Evolutionary conservation across 2,888 invertebrate species (phyloP), one percentile per base, ranked within the genome.

Genomic region (Scaptomyza flava): DNA sequence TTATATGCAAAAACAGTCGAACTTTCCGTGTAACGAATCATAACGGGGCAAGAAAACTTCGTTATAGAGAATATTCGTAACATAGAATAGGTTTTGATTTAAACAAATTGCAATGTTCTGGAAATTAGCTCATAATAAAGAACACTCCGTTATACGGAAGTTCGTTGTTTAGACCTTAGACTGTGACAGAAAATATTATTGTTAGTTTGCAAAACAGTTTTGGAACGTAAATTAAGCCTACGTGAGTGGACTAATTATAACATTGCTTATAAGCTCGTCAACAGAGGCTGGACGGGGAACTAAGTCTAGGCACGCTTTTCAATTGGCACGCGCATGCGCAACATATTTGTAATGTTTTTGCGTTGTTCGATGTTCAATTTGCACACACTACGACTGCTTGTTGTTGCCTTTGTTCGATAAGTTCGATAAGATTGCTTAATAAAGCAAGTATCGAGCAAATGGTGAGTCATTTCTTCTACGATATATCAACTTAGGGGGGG

Each of bases 301-400:
- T 38, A 20, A 56, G 48, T 52, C 62, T 23, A 34, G 48, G 47
- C 76, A 69, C 78, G 62, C 74, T 69, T 56, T n/a, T 56, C 63
- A 58, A 38, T 54, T 48, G 69, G 59, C 87, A 86, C 78, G 75
- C 86, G 83, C 71, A 70, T n/a, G 51, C 60, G 52, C 52, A 51
- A 70, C 62, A 61, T 65, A 45, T 67, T 72, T 56, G 75, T 58
- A 69, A 68, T 81, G 38, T 50, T 68, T 77, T 63, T 62, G 61
- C 64, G 64, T 68, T 66, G 62, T 61, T 54, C 20, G 33, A 54
- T 52, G 46, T 53, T 61, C 54, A 54, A 76, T 87, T 87, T 87
- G 85, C 87, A 79, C 72, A 76, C 85, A 87, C 61, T 62, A 63
- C 53, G 17, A 38, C 11, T 36, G 51, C 9, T 38, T 50, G 30